phyloP scores from a whole-genome alignment of 53 echinoderm and acorn worm species.

The Luidia sarsii region DNA sequence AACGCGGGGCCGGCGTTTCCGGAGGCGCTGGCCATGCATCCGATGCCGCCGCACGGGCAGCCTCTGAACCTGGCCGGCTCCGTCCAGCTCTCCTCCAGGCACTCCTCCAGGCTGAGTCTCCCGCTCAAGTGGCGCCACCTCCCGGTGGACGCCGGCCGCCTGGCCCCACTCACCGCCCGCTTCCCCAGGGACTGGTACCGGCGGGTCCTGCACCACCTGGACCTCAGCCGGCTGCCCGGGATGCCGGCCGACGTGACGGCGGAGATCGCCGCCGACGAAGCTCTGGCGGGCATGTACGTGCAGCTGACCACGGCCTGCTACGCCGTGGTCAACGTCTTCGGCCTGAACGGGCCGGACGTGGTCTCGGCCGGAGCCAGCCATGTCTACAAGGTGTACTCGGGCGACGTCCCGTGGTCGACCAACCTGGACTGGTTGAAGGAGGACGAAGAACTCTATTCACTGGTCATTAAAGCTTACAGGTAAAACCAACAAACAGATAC shows the following conservation, averaged over 20 bases:
- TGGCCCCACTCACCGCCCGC: constrained; percentile 60
- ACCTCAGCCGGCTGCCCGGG: constrained; percentile 43
- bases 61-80: constrained; percentile 76
- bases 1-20: constrained; percentile 24
- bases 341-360: constrained; percentile 55
- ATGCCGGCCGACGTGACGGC: constrained; percentile 57
- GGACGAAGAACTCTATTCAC: constrained; percentile 75
- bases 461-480: constrained; percentile 96
- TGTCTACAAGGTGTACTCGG: constrained; percentile 89
- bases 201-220: constrained; percentile 68
- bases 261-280: constrained; percentile 76
- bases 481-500: constrained; percentile 40
- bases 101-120: constrained; percentile 92
- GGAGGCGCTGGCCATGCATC: constrained; percentile 27
- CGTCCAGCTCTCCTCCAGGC: constrained; percentile 79
- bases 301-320: constrained; percentile 88
- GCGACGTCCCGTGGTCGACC: constrained; percentile 90
- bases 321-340: constrained; percentile 72
- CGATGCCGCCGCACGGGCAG: constrained; percentile 27
- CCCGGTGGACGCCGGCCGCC: constrained; percentile 66
- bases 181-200: constrained; percentile 92
- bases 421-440: constrained; percentile 85
- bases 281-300: constrained; percentile 84
- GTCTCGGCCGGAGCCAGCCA: constrained; percentile 76
- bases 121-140: constrained; percentile 97